A percentile compares a stretch with the other conserved stretches of the same genome.
These are phyloP conservation scores for Peromyscus eremicus DNA, from an alignment of 2,797 vertebrate species.

Conservation along the genomic window DNA sequence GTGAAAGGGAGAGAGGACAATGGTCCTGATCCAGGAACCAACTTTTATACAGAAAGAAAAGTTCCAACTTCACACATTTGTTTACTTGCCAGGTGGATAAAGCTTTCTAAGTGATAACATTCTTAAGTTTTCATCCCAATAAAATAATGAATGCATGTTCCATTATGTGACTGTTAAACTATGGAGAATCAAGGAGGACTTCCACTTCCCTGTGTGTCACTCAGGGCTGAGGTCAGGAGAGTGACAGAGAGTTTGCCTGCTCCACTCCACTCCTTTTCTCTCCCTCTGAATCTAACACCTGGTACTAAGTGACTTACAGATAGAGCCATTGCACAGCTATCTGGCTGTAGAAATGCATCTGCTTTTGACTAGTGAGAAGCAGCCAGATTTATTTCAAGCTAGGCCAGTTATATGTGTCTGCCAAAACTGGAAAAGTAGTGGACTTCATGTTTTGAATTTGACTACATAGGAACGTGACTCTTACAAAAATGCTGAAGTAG, in stretches of 20 bases:
- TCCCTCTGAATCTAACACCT: neutral
- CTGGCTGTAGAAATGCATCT: neutral
- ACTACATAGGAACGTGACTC: neutral
- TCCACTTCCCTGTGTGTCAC: neutral
- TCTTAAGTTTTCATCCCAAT: constrained; percentile 63
- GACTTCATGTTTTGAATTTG: neutral
- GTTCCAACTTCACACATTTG: neutral
- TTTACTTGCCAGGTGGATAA: neutral
- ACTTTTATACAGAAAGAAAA: neutral
- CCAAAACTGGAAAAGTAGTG: neutral
- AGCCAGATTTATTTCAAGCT: neutral
- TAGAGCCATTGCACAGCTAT: neutral
- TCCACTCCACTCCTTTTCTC: neutral
- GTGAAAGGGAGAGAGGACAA: neutral
- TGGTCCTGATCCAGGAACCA: rapidly evolving
- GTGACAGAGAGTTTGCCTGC: neutral
- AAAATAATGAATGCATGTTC: constrained; percentile 2
- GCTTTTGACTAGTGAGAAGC: neutral
- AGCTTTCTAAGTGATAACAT: neutral
- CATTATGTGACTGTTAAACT: constrained; percentile 4
- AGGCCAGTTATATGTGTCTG: neutral
- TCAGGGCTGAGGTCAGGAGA: neutral
- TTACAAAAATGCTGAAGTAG: neutral
- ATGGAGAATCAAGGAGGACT: neutral
- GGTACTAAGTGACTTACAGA: neutral